A percentile compares a stretch with the other conserved stretches of the same genome.
phyloP scores from a whole-genome alignment of 2,888 invertebrate genomes.

The Drosophila antonietae region DNA sequence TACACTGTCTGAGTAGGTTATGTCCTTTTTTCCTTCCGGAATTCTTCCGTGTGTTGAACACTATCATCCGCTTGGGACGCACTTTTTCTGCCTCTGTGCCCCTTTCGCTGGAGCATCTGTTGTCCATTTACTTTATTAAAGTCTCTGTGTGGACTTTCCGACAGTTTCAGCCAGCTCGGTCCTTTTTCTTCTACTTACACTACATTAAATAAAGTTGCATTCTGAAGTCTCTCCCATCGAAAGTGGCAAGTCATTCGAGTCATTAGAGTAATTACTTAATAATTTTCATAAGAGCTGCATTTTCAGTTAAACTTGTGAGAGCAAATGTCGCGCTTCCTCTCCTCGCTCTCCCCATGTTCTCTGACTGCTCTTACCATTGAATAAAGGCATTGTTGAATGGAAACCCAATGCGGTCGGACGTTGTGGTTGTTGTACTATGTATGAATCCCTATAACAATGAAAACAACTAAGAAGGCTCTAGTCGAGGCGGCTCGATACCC shows the following conservation, averaged over 20 bases:
- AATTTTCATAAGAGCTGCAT: neutral
- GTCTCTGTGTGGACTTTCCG: neutral
- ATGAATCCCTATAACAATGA: neutral
- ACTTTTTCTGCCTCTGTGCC: too few relatives aligned
- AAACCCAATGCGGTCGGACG: neutral
- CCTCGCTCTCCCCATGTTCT: neutral
- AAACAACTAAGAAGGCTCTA: neutral
- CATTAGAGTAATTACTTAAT: neutral
- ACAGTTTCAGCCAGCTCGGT: neutral
- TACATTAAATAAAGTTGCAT: too few relatives aligned
- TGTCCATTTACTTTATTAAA: neutral
- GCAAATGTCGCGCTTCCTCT: neutral
- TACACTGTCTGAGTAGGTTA: neutral
- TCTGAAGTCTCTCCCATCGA: neutral
- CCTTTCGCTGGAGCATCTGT: neutral
- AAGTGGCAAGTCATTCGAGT: neutral
- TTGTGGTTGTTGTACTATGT: neutral
- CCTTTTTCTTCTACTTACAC: neutral
- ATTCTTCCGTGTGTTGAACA: neutral
- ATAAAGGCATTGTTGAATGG: neutral
- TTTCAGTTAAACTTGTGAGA: neutral
- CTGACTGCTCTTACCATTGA: neutral
- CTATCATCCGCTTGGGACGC: neutral
- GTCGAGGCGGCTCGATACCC: too few relatives aligned
- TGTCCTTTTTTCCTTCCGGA: neutral